phyloP scores from a whole-genome alignment of 2,888 invertebrate genomes.

The Xiphydria camelus region DNA sequence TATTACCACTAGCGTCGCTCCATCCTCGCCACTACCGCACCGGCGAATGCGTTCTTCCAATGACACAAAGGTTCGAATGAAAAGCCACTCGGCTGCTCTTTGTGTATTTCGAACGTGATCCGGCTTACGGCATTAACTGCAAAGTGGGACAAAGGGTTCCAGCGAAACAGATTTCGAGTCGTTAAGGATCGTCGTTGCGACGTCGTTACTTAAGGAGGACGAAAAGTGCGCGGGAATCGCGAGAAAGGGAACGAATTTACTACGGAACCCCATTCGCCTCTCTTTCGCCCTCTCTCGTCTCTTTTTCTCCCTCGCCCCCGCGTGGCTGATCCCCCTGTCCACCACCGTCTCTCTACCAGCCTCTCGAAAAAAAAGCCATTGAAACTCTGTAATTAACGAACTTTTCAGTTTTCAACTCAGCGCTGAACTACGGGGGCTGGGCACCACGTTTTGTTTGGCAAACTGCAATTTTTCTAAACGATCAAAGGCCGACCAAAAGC shows the following conservation, averaged over 20 bases:
- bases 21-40: too few species aligned
- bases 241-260: too few species aligned
- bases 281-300: slow-evolving; percentile 2
- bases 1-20: too few species aligned
- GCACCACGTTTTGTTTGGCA: slow-evolving; percentile 33
- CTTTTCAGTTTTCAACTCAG: slow-evolving; percentile 38
- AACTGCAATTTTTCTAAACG: slow-evolving; percentile 39
- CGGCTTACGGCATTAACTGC: slow-evolving; percentile 33
- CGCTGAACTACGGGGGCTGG: slow-evolving; percentile 9
- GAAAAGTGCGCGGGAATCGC: slow-evolving; percentile 6
- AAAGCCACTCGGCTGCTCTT: slow-evolving; percentile 35
- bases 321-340: slow-evolving; percentile 19
- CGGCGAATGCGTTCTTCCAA: background rate
- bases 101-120: slow-evolving; percentile 34
- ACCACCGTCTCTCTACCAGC: slow-evolving; percentile 11
- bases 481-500: slow-evolving; percentile 29
- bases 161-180: slow-evolving; percentile 37
- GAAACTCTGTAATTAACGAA: slow-evolving; percentile 45
- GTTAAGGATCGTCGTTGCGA: too few species aligned
- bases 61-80: slow-evolving; percentile 12
- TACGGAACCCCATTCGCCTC: too few species aligned
- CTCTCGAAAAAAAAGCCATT: slow-evolving; percentile 25
- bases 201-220: too few species aligned
- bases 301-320: slow-evolving; percentile 8
- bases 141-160: slow-evolving; percentile 5